Conservation (phyloP, 2,113 vertebrate species). For the Paradoxurus hermaphroditus region DNA sequence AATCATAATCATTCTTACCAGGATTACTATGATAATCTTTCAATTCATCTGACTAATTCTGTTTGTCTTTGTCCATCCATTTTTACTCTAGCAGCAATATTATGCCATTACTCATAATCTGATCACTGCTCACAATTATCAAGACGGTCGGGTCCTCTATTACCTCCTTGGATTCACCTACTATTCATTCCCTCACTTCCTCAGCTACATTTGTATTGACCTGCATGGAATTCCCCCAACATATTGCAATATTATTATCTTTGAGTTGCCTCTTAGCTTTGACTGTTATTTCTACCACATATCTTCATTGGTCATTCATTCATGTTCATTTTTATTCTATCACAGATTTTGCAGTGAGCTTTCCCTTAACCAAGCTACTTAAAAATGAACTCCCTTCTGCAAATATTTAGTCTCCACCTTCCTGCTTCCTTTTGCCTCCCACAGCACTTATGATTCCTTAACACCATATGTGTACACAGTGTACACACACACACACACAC, state of each 20-base stretch:
- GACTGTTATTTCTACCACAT: neutral
- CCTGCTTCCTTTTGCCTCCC: neutral
- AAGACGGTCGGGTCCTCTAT: no score
- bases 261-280: neutral
- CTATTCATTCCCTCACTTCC: neutral
- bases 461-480: neutral
- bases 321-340: neutral
- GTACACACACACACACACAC: neutral
- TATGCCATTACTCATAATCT: neutral
- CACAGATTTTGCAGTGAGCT: neutral
- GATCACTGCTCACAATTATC: neutral
- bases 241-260: neutral
- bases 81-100: neutral
- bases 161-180: neutral
- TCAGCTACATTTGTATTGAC: neutral
- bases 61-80: neutral
- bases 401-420: neutral
- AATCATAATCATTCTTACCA: neutral
- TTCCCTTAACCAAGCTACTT: neutral
- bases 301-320: neutral
- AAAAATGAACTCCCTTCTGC: neutral
- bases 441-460: neutral
- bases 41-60: neutral
- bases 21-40: neutral
- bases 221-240: neutral